phyloP scores from a whole-genome alignment of 2,113 vertebrate species.

The Tragelaphus strepsiceros region DNA sequence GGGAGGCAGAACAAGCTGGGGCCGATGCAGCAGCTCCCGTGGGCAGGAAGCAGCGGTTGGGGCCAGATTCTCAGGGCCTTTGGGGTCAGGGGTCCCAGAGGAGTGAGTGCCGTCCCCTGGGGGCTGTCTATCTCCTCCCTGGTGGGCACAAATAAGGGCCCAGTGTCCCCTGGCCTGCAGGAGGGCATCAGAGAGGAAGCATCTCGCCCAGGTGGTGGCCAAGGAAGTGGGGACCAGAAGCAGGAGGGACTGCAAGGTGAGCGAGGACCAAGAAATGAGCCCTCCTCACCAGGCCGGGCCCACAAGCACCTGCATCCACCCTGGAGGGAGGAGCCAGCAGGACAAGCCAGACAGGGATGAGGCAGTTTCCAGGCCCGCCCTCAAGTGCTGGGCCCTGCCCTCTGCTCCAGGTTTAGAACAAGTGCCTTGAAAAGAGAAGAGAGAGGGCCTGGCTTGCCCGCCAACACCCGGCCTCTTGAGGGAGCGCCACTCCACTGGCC shows the following conservation, averaged over 20 bases:
- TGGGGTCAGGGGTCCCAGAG: neutral
- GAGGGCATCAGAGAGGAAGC: neutral
- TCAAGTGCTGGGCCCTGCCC: neutral
- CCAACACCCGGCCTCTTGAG: neutral
- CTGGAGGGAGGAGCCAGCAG: neutral
- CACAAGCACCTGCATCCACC: rapidly evolving
- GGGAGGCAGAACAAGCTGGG: neutral
- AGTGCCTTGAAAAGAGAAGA: neutral
- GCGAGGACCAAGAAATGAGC: rapidly evolving
- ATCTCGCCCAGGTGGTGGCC: rapidly evolving
- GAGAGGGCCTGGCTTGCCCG: rapidly evolving
- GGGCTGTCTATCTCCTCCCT: neutral
- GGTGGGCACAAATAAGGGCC: neutral
- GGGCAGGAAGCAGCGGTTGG: rapidly evolving
- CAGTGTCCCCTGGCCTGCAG: neutral
- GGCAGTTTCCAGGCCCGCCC: neutral
- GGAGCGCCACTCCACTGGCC: neutral
- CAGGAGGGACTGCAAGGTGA: neutral
- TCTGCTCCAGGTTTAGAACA: neutral
- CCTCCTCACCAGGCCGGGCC: neutral
- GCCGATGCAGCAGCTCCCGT: neutral
- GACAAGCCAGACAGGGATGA: rapidly evolving
- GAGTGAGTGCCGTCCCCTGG: neutral
- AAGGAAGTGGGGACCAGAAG: no score
- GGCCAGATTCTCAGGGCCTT: neutral